Evolutionary conservation across 1,140 invertebrate genomes (phyloP).

Genomic region (Chionoecetes opilio): DNA sequence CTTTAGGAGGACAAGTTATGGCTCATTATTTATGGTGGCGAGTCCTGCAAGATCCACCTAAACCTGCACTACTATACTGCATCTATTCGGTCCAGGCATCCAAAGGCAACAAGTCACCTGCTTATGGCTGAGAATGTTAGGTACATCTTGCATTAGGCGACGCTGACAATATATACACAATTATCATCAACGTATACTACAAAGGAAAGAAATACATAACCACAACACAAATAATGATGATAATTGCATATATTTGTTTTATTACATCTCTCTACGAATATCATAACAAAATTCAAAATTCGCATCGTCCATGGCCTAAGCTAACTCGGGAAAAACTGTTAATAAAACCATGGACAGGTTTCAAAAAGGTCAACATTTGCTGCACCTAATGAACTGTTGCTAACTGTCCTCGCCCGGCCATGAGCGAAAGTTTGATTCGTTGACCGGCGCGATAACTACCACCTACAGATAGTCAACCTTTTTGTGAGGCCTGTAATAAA

Average conservation of each 20-base stretch:
- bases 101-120: background rate
- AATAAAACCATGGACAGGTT: background rate
- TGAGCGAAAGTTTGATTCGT: background rate
- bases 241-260: too few species aligned
- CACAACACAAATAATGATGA: background rate
- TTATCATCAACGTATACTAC: background rate
- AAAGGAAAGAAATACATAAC: background rate
- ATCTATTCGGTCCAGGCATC: background rate
- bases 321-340: background rate
- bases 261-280: too few species aligned
- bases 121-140: too few species aligned
- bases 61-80: background rate
- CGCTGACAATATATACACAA: background rate
- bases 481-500: background rate
- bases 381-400: background rate
- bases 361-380: background rate
- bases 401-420: background rate
- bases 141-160: background rate
- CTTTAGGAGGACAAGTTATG: background rate
- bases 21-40: background rate
- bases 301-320: background rate
- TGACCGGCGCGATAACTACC: background rate
- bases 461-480: background rate
- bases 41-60: background rate
- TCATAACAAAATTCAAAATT: too few species aligned